Percentiles rank a stretch among this genome's conserved stretches.
phyloP scores from a whole-genome alignment of 2,113 vertebrate genomes.

The Antechinus stuartii region DNA sequence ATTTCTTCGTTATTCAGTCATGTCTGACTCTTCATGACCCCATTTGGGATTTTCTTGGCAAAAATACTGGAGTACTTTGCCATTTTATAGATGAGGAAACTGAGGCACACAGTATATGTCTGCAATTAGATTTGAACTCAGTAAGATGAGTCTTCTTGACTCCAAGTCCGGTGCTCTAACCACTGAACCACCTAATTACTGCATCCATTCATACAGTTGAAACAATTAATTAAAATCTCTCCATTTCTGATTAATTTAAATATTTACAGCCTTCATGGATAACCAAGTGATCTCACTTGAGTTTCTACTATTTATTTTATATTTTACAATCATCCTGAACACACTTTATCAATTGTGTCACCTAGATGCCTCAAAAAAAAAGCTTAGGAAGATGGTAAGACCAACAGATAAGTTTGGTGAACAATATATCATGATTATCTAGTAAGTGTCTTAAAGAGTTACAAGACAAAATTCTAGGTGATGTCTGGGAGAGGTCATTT shows the following conservation, averaged over 20 bases:
- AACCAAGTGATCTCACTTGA: background rate
- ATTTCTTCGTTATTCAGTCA: background rate
- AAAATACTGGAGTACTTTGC: background rate
- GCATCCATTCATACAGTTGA: background rate
- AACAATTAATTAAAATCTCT: background rate
- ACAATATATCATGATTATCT: background rate
- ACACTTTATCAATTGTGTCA: background rate
- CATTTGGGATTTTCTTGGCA: background rate
- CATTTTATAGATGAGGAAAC: background rate
- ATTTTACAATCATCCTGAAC: background rate
- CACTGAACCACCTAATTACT: background rate
- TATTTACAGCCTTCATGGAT: background rate
- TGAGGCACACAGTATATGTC: background rate
- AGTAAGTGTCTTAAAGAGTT: background rate
- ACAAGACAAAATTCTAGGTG: background rate
- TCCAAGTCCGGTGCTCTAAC: background rate
- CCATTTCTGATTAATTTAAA: background rate
- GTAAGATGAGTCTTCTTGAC: background rate
- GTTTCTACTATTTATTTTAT: background rate
- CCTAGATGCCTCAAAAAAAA: background rate
- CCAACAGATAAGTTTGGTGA: background rate
- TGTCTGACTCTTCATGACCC: background rate
- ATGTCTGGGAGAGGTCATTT: background rate
- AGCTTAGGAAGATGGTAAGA: background rate
- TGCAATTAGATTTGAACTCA: background rate